Evolutionary conservation across 2,888 invertebrate species (phyloP).

Genomic region (Melieria picta): DNA sequence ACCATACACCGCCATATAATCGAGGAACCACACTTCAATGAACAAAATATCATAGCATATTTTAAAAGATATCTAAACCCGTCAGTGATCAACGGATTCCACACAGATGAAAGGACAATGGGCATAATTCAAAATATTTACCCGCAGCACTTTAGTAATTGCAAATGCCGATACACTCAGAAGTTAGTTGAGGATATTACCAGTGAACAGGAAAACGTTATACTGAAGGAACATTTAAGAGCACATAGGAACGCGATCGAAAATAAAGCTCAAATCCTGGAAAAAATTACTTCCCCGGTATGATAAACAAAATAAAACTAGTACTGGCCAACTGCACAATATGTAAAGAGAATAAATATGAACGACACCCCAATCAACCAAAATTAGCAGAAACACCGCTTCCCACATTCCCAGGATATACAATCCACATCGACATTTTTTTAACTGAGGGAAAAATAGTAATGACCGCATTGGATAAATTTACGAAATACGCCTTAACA

Average conservation of each 20-base stretch:
- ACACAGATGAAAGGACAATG: neutral
- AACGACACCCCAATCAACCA: constrained; percentile 37
- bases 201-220: constrained; percentile 9
- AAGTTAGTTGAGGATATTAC: constrained; percentile 14
- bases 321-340: constrained; percentile 7
- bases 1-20: no score
- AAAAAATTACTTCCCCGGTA: constrained; percentile 2
- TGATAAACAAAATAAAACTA: constrained; percentile 14
- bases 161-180: constrained; percentile 1
- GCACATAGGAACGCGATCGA: constrained; percentile 15
- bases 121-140: constrained; percentile 22
- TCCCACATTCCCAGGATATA: constrained; percentile 39
- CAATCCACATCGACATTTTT: constrained; percentile 39
- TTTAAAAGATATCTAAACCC: neutral
- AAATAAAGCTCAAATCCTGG: constrained; percentile 10
- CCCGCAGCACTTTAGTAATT: constrained; percentile 7
- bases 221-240: constrained; percentile 4
- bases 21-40: neutral
- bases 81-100: neutral
- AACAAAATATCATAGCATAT: neutral
- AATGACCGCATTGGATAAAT: constrained; percentile 39
- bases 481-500: constrained; percentile 33
- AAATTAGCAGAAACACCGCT: constrained; percentile 36
- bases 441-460: constrained; percentile 33
- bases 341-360: constrained; percentile 37